Percentiles rank a stretch among this genome's conserved stretches.
Conservation (phyloP, 1,140 invertebrate genomes). For the Drosophila pachea region DNA sequence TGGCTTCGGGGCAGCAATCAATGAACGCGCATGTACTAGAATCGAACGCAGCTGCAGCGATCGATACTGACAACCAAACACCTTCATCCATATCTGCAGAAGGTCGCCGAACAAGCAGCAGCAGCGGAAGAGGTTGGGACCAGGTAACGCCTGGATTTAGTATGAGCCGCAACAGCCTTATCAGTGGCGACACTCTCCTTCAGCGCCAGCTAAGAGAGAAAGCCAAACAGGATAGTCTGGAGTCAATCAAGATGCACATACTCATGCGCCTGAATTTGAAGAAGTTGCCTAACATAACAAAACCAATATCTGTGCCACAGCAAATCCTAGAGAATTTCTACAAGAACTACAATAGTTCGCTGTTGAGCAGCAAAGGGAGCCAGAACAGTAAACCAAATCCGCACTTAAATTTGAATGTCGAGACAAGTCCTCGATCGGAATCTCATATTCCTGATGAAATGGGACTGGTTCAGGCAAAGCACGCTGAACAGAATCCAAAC, state of each 20-base stretch:
- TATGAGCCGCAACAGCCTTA: conserved; percentile 48
- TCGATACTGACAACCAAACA: background rate
- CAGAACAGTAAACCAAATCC: background rate
- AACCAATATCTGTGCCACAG: conserved; percentile 59
- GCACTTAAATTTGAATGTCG: background rate
- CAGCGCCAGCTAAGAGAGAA: conserved; percentile 66
- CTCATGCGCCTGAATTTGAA: conserved; percentile 65
- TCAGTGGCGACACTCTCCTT: conserved; percentile 51
- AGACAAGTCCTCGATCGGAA: background rate
- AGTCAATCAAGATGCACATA: conserved; percentile 74
- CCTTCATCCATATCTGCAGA: background rate
- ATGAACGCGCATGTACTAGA: too few relatives aligned
- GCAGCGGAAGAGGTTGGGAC: too few relatives aligned
- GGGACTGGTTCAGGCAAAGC: too few relatives aligned
- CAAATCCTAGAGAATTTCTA: conserved; percentile 70
- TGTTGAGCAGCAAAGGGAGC: conserved; percentile 6
- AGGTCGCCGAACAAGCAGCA: too few relatives aligned
- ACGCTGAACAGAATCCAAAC: background rate
- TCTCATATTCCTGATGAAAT: too few relatives aligned
- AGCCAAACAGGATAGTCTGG: conserved; percentile 66
- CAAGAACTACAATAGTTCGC: conserved; percentile 52
- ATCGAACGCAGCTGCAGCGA: background rate
- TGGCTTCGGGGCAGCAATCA: conserved; percentile 23
- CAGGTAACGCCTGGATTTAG: conserved; percentile 25
- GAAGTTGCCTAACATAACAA: conserved; percentile 67